These are phyloP conservation scores for Amiota minor DNA, from an alignment of 2,888 invertebrate species.

Conservation along the genomic window DNA sequence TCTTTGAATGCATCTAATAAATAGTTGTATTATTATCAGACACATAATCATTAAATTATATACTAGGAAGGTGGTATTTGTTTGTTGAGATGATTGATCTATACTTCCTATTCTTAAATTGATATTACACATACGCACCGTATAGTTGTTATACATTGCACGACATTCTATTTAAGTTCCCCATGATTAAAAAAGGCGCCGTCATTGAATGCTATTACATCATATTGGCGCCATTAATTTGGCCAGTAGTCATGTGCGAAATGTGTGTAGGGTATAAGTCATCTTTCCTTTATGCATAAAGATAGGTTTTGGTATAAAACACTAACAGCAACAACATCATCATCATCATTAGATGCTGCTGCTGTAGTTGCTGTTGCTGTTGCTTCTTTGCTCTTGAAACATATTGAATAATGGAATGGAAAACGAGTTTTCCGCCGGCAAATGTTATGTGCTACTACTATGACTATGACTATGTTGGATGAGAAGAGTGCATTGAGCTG, in stretches of 20 bases:
- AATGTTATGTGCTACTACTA: slow-evolving; percentile 31
- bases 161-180: too few relatives aligned
- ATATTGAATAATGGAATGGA: slow-evolving; percentile 64
- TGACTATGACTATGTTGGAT: not conserved
- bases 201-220: not conserved
- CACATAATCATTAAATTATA: too few relatives aligned
- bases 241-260: not conserved
- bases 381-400: slow-evolving; percentile 58
- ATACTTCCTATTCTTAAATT: not conserved
- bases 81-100: too few relatives aligned
- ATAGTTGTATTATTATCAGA: too few relatives aligned
- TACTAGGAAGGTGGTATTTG: too few relatives aligned
- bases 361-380: slow-evolving; percentile 32
- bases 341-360: slow-evolving; percentile 44
- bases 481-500: slow-evolving; percentile 13
- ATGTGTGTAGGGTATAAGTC: slow-evolving; percentile 16
- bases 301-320: slow-evolving; percentile 38
- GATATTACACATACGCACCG: slow-evolving; percentile 17
- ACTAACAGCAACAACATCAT: slow-evolving; percentile 29
- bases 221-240: slow-evolving; percentile 22
- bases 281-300: slow-evolving; percentile 44
- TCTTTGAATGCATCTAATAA: too few relatives aligned
- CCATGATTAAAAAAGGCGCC: too few relatives aligned
- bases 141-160: too few relatives aligned
- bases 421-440: slow-evolving; percentile 64